phyloP scores from a whole-genome alignment of 2,888 invertebrate genomes.

The Drosophila rellima region DNA sequence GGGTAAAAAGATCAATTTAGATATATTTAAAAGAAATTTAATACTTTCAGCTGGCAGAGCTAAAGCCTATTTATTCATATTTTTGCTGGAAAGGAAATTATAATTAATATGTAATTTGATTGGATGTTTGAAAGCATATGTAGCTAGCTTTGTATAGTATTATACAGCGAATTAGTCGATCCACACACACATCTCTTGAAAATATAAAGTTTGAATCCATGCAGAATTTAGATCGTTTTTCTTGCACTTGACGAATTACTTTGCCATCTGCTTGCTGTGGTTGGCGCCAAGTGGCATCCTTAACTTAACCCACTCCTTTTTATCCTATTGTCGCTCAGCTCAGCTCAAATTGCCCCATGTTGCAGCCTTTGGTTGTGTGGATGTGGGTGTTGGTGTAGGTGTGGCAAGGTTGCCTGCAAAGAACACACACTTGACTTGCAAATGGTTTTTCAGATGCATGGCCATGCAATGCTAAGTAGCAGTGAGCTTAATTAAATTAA shows the following conservation, averaged over 20 bases:
- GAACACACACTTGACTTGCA: slow-evolving; percentile 70
- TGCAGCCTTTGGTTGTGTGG: slow-evolving; percentile 26
- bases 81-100: background rate
- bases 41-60: background rate
- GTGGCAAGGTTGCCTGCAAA: background rate
- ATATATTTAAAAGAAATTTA: too few relatives aligned
- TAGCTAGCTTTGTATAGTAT: background rate
- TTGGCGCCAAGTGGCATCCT: slow-evolving; percentile 36
- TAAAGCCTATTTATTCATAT: background rate
- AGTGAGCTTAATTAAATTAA: slow-evolving; percentile 76
- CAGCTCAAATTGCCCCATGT: slow-evolving; percentile 1
- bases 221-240: slow-evolving; percentile 8
- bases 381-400: background rate
- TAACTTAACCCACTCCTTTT: slow-evolving; percentile 9
- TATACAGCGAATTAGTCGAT: background rate
- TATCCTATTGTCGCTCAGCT: background rate
- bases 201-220: background rate
- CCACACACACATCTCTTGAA: background rate
- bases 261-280: slow-evolving; percentile 8
- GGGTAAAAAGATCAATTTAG: too few relatives aligned
- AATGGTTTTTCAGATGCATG: slow-evolving; percentile 68
- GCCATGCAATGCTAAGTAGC: slow-evolving; percentile 68
- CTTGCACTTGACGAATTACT: slow-evolving; percentile 6
- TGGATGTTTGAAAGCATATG: background rate
- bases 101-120: background rate